Conservation (phyloP, 2,888 invertebrate genomes). For the Suillia variegata region DNA sequence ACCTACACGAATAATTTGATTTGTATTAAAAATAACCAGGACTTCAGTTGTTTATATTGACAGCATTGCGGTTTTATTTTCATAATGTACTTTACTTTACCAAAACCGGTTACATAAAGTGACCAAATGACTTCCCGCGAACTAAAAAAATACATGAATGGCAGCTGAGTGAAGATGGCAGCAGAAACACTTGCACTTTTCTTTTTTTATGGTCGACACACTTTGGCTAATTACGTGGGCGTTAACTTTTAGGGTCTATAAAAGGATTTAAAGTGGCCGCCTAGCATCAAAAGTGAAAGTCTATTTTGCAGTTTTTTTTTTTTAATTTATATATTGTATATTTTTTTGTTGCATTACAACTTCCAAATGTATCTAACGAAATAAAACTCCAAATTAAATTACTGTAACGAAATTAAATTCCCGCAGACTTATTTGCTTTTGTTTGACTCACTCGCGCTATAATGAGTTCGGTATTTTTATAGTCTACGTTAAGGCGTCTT, state of each 20-base stretch:
- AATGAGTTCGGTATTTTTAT: conserved; percentile 9
- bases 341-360: not conserved
- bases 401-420: conserved; percentile 23
- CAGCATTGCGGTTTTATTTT: no score
- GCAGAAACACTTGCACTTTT: no score
- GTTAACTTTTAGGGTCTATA: conserved; percentile 14
- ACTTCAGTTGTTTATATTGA: no score
- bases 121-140: no score
- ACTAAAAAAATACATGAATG: conserved; percentile 10
- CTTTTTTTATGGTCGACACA: not conserved
- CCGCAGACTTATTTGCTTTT: conserved; percentile 11
- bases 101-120: no score
- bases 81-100: no score
- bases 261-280: conserved; percentile 17
- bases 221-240: conserved; percentile 21
- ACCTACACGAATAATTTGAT: no score
- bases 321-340: not conserved
- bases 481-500: conserved; percentile 10
- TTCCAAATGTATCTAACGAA: conserved; percentile 1
- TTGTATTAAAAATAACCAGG: no score
- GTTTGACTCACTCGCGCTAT: not conserved
- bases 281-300: conserved; percentile 23
- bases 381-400: conserved; percentile 21
- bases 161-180: no score
- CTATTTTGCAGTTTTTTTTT: conserved; percentile 7